These are phyloP conservation scores for Spodoptera frugiperda DNA, from an alignment of 1,140 invertebrate genomes.

Conservation along the genomic window DNA sequence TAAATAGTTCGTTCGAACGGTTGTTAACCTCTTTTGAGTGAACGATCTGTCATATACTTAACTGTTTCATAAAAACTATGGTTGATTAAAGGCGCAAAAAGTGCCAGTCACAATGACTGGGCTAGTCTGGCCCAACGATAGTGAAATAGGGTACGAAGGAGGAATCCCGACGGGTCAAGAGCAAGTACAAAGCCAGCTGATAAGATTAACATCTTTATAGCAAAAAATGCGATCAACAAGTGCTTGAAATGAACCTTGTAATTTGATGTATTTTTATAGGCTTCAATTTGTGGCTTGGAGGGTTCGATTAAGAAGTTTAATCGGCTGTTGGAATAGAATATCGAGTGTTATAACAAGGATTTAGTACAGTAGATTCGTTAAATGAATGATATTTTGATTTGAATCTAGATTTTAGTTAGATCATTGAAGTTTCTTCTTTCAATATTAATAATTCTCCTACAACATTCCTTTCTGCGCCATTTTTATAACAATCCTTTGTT, in stretches of 20 bases:
- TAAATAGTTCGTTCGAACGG: constrained; percentile 37
- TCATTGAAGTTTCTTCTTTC: too few relatives aligned
- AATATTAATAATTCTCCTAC: too few relatives aligned
- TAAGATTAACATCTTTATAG: constrained; percentile 8
- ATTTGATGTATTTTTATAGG: too few relatives aligned
- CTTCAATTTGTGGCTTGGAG: too few relatives aligned
- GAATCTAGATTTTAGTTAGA: too few relatives aligned
- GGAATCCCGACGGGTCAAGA: constrained; percentile 32
- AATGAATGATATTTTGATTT: too few relatives aligned
- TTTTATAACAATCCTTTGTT: too few relatives aligned
- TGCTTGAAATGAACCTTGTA: background rate
- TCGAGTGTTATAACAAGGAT: too few relatives aligned
- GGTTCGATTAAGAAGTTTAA: too few relatives aligned
- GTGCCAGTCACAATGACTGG: constrained; percentile 38
- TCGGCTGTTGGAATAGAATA: too few relatives aligned
- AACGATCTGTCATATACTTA: constrained; percentile 26
- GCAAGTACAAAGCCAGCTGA: constrained; percentile 22
- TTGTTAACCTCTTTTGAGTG: constrained; percentile 39
- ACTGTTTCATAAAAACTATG: constrained; percentile 41
- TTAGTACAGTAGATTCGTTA: too few relatives aligned
- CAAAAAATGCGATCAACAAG: constrained; percentile 42
- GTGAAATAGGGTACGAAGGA: constrained; percentile 35
- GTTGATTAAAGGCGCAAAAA: constrained; percentile 38
- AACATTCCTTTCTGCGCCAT: too few relatives aligned
- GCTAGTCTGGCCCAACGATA: constrained; percentile 28